Conservation (phyloP, 2,797 vertebrate species). For the Smutsia gigantea region DNA sequence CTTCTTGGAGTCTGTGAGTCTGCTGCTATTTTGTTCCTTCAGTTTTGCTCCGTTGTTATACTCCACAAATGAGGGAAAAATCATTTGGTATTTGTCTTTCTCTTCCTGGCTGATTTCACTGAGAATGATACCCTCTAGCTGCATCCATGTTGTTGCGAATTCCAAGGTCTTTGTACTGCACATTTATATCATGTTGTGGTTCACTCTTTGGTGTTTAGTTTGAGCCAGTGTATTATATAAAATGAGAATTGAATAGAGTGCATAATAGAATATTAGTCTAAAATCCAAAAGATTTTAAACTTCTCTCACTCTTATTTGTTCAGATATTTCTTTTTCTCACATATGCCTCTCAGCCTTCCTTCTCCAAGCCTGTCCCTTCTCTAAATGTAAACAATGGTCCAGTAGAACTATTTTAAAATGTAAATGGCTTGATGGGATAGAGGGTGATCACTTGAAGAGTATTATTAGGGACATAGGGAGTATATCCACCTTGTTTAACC, state of each 20-base stretch:
- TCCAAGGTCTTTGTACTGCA: background rate
- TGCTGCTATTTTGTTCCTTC: no score
- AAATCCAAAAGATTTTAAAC: background rate
- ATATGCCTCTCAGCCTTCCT: background rate
- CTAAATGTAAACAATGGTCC: background rate
- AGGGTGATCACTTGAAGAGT: background rate
- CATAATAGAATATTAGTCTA: background rate
- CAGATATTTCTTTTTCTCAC: background rate
- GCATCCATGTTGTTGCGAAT: background rate
- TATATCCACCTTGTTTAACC: background rate
- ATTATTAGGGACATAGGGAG: background rate
- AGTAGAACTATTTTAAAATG: background rate
- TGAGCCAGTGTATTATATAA: background rate
- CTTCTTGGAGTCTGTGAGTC: no score
- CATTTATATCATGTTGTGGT: background rate
- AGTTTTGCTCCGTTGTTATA: no score
- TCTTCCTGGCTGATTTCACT: no score
- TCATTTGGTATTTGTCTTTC: no score
- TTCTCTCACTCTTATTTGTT: background rate
- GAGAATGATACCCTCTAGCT: no score
- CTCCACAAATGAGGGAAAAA: no score
- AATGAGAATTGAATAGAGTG: background rate
- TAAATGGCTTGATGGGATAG: background rate
- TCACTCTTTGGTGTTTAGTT: background rate
- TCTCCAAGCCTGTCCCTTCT: background rate